These are phyloP conservation scores for Erethizon dorsatum DNA, from an alignment of 2,797 vertebrate genomes.

Conservation along the genomic window DNA sequence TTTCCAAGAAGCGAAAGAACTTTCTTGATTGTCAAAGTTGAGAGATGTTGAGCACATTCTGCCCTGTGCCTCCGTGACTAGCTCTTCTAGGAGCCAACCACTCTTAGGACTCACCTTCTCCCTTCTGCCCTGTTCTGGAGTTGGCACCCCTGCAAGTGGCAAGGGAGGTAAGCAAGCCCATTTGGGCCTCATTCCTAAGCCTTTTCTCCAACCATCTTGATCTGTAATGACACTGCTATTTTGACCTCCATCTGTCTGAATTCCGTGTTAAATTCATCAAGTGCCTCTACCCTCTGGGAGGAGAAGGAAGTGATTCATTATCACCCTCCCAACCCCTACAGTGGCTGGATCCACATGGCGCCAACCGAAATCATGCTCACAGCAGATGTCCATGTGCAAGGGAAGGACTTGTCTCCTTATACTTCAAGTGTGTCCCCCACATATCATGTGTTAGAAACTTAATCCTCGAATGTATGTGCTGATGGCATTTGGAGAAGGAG, in stretches of 20 bases:
- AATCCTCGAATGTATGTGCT: neutral
- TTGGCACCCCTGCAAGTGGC: too few relatives aligned
- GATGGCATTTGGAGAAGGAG: neutral
- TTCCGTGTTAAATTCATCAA: neutral
- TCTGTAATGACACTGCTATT: neutral
- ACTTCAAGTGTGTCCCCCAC: neutral
- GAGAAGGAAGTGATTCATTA: neutral
- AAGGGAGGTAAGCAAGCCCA: neutral
- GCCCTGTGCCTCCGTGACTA: too few relatives aligned
- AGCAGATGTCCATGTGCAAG: fast-evolving
- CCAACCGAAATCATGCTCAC: too few relatives aligned
- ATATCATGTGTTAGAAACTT: neutral
- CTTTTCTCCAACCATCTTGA: neutral
- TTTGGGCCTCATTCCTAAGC: neutral
- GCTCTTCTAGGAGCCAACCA: fast-evolving
- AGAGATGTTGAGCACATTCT: fast-evolving
- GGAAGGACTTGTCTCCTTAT: neutral
- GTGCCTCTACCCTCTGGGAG: neutral
- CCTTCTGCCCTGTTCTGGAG: neutral
- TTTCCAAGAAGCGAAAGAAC: neutral
- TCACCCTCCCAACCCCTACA: neutral
- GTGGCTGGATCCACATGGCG: neutral
- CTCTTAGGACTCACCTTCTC: neutral
- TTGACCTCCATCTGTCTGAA: constrained; percentile 47
- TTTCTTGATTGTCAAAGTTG: neutral